Evolutionary conservation across 2,797 vertebrate genomes (phyloP), one percentile per base, ranked within the genome.

Genomic region (Jordanella pulchra): DNA sequence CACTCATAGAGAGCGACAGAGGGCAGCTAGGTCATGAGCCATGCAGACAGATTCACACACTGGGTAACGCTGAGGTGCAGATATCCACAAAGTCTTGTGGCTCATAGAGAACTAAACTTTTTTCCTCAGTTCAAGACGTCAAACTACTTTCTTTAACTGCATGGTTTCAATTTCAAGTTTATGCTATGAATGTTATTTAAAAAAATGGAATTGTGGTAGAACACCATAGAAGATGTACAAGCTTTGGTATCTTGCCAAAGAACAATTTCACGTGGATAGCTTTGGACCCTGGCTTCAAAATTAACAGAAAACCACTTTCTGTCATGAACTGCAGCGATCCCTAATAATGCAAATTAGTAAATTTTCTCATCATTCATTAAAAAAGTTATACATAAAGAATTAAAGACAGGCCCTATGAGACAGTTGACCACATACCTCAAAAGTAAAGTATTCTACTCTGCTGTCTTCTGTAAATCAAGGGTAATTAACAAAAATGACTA

Each of bases 391-490:
- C 23, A 73, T 50, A 58, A 54, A 77, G 61, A 82, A 53, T 67
- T 28, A 58, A 77, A 69, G 71, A 42, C 14, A 75, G 32, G 64
- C 73, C 66, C 45, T 39, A 1, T 53, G 69, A 75, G 78, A 81
- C 73, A 79, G 77, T n/a, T 69, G 74, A 67, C 74, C 83, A 83
- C 76, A 71, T 60, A 17, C 71, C 79, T 81, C 67, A 73, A 25
- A 53, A 53, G 21, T 50, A 67, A 27, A 67, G 13, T 67, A 58
- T 64, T 65, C 71, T 80, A 64, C 61, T 79, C 71, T 54, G 39
- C 4, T 42, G 69, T 54, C 64, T 77, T 56, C 73, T 79, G 56
- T 85, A 63, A 78, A 73, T 68, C 75, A 42, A 67, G 42, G 53
- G 48, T 64, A 66, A 75, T 75, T 78, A 58, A 86, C 75, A 89